These are phyloP conservation scores for Pseudomyrmex cubaensis DNA, from an alignment of 1,140 invertebrate species.

Conservation along the genomic window DNA sequence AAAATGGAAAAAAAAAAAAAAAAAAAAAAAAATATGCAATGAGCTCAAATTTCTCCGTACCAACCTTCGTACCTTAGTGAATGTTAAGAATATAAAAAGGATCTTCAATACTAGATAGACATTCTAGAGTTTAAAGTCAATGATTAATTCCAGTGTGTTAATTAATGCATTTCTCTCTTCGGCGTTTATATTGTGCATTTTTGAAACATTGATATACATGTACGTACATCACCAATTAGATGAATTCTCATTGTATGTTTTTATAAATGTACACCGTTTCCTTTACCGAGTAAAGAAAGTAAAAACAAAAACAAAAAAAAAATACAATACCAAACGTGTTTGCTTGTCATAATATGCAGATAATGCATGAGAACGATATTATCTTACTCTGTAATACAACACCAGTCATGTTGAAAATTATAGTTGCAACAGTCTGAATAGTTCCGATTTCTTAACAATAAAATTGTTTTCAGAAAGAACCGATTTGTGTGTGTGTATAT, in stretches of 20 bases:
- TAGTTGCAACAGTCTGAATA: conserved; percentile 73
- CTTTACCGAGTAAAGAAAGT: conserved; percentile 8
- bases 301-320: neutral
- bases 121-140: conserved; percentile 52
- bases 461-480: conserved; percentile 81
- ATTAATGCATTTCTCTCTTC: conserved; percentile 61
- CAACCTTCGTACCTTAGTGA: conserved; percentile 46
- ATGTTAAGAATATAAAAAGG: conserved; percentile 31
- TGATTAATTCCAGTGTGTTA: conserved; percentile 60
- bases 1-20: too few relatives aligned
- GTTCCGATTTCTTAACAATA: conserved; percentile 79
- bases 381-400: conserved; percentile 15
- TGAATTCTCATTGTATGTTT: conserved; percentile 49
- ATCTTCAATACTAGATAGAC: conserved; percentile 33
- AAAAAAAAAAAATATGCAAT: conserved; percentile 30
- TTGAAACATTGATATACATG: conserved; percentile 20
- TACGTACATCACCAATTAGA: conserved; percentile 46
- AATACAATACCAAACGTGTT: conserved; percentile 27
- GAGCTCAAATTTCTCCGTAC: conserved; percentile 51
- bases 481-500: too few relatives aligned
- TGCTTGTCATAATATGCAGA: conserved; percentile 46
- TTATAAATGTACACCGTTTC: conserved; percentile 55
- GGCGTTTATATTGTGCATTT: conserved; percentile 16
- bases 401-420: conserved; percentile 70
- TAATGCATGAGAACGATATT: conserved; percentile 51